phyloP scores from a whole-genome alignment of 2,797 vertebrate species.

The Sus cebifrons region DNA sequence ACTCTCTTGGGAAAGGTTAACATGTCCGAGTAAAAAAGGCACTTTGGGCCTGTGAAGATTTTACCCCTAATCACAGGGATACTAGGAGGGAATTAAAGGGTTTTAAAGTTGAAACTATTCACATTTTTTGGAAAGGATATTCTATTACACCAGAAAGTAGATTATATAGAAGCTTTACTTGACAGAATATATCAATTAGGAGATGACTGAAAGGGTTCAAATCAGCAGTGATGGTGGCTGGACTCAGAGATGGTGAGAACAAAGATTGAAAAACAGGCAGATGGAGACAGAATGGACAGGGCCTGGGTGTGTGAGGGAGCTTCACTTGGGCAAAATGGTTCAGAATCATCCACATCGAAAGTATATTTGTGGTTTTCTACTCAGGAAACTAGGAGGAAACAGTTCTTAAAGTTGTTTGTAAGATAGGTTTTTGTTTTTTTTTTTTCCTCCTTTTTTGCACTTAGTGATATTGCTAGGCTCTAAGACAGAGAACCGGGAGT shows the following conservation, averaged over 20 bases:
- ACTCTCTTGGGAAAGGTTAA: neutral
- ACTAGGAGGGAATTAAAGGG: neutral
- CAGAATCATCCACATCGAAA: neutral
- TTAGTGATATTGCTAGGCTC: neutral
- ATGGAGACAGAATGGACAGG: neutral
- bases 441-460: neutral
- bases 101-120: neutral
- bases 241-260: neutral
- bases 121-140: neutral
- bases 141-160: neutral
- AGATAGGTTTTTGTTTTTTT: neutral
- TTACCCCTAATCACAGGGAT: neutral
- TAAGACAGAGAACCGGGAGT: neutral
- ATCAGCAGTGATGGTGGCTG: neutral
- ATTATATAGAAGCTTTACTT: neutral
- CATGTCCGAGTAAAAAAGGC: neutral
- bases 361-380: neutral
- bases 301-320: neutral
- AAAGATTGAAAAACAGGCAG: neutral
- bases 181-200: neutral
- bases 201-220: neutral
- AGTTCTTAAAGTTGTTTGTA: neutral
- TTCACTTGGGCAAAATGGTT: neutral
- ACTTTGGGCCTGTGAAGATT: neutral
- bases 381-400: neutral